Conservation (phyloP, 2,797 vertebrate genomes). For the Scarus forsteni region DNA sequence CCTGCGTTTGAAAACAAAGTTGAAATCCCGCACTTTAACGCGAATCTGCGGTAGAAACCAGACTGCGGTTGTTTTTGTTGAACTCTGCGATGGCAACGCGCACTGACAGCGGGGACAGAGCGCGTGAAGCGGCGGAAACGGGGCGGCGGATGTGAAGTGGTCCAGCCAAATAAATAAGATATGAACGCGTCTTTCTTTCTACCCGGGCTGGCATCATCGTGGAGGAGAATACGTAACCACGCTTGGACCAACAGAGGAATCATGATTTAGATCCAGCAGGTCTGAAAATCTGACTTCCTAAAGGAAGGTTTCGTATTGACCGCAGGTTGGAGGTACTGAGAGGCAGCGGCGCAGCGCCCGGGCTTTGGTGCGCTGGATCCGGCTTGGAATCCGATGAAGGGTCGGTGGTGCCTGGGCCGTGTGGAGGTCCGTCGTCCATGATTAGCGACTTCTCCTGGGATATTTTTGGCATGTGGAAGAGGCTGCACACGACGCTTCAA, state of each 20-base stretch:
- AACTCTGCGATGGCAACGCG: not conserved
- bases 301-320: not conserved
- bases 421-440: conserved; percentile 42
- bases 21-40: not conserved
- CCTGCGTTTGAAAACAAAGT: conserved; percentile 11
- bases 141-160: conserved; percentile 52
- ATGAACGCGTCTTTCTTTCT: conserved; percentile 43
- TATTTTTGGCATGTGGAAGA: not conserved
- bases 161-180: conserved; percentile 62
- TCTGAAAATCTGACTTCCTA: not conserved
- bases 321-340: conserved; percentile 5
- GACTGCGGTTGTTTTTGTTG: fast-evolving
- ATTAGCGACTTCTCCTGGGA: conserved; percentile 12
- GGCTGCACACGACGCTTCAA: not conserved
- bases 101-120: conserved; percentile 5
- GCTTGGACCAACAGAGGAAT: fast-evolving
- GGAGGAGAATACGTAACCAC: not conserved
- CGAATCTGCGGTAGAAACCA: fast-evolving
- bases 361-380: conserved; percentile 23
- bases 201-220: conserved; percentile 13
- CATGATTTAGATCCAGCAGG: not conserved
- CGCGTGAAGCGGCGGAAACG: conserved; percentile 43
- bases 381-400: conserved; percentile 41
- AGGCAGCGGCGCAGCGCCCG: conserved; percentile 22
- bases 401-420: conserved; percentile 46